A percentile compares a stretch with the other conserved stretches of the same genome.
Evolutionary conservation across 2,113 vertebrate species (phyloP).

Genomic region (Chaenocephalus aceratus): DNA sequence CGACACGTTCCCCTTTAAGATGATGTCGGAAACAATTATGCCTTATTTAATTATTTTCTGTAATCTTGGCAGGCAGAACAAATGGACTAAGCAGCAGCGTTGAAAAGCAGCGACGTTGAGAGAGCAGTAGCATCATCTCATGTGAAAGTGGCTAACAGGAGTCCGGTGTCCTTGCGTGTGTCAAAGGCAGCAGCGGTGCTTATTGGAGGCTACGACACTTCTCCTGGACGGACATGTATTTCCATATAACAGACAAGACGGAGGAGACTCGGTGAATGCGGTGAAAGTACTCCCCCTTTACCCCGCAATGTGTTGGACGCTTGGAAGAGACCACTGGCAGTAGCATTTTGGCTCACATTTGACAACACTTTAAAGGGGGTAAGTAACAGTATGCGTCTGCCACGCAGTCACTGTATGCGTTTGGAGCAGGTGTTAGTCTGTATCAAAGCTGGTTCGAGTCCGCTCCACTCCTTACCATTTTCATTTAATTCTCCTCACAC

Average conservation of each 20-base stretch:
- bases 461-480: not conserved
- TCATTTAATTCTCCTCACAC: not conserved
- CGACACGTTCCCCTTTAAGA: constrained; percentile 60
- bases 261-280: constrained; percentile 48
- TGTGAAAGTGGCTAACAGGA: constrained; percentile 35
- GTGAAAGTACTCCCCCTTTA: constrained; percentile 27
- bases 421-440: constrained; percentile 35
- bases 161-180: constrained; percentile 40
- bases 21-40: constrained; percentile 26
- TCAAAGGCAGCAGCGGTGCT: constrained; percentile 16
- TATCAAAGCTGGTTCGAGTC: not conserved
- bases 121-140: constrained; percentile 50
- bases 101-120: constrained; percentile 8
- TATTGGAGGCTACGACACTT: constrained; percentile 1
- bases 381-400: constrained; percentile 4
- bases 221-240: constrained; percentile 45
- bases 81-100: constrained; percentile 20
- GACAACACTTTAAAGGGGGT: constrained; percentile 31
- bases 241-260: constrained; percentile 16
- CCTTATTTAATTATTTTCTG: constrained; percentile 41
- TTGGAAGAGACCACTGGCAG: constrained; percentile 24
- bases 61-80: constrained; percentile 50
- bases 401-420: not conserved
- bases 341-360: not conserved
- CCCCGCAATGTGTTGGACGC: constrained; percentile 47